Percentiles rank a stretch among this genome's conserved stretches.
Evolutionary conservation across 2,888 invertebrate species (phyloP).

Genomic region (Rugalucina vietnamica): DNA sequence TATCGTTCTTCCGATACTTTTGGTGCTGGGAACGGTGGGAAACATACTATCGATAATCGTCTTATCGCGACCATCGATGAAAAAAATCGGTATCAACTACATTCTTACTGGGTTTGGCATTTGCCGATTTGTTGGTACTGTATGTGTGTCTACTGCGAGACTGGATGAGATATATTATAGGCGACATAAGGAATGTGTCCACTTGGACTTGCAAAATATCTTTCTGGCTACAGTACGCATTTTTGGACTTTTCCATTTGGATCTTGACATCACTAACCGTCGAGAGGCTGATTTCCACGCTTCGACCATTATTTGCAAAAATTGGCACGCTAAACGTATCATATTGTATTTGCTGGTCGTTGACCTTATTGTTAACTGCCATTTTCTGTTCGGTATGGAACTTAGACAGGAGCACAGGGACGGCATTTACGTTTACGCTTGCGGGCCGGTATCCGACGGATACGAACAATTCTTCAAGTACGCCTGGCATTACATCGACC

Average conservation of each 20-base stretch:
- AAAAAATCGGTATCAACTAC: conserved; percentile 45
- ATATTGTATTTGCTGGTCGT: conserved; percentile 43
- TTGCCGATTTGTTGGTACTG: conserved; percentile 66
- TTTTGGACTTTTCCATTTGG: conserved; percentile 74
- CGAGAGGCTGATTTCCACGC: conserved; percentile 73
- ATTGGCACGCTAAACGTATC: conserved; percentile 42
- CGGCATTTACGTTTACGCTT: conserved; percentile 25
- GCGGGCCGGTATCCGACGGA: conserved; percentile 37
- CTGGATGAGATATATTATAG: conserved; percentile 52
- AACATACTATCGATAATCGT: conserved; percentile 70
- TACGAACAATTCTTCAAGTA: conserved; percentile 56
- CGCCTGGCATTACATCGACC: conserved; percentile 75
- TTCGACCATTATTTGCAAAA: conserved; percentile 69
- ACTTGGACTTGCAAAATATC: conserved; percentile 64
- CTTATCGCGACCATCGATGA: conserved; percentile 56
- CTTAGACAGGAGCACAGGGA: background rate
- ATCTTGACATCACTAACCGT: conserved; percentile 73
- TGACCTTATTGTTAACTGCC: conserved; percentile 64
- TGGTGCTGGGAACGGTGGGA: conserved; percentile 72
- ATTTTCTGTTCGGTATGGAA: conserved; percentile 67
- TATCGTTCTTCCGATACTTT: conserved; percentile 65
- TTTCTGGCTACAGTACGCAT: conserved; percentile 69
- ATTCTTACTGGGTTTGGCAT: conserved; percentile 69
- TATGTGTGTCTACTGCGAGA: conserved; percentile 72
- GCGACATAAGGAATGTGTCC: conserved; percentile 62